phyloP scores from a whole-genome alignment of 2,888 invertebrate species.

The Drosophila peninsularis region DNA sequence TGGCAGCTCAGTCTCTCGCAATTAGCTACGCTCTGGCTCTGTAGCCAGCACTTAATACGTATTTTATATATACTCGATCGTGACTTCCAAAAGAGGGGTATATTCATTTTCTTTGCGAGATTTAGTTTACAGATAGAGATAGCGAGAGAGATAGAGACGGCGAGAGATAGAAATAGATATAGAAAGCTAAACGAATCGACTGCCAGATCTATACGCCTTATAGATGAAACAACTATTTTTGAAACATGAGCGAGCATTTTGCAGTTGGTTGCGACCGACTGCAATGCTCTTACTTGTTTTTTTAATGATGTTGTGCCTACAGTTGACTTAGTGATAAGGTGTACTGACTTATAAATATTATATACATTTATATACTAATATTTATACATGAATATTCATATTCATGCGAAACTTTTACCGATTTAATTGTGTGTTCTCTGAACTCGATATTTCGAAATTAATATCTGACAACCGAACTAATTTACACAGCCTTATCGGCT shows the following conservation, averaged over 20 bases:
- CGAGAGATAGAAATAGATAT: background rate
- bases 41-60: slow-evolving; percentile 6
- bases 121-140: background rate
- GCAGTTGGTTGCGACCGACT: background rate
- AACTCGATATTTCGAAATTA: slow-evolving; percentile 1
- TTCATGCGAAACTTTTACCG: background rate
- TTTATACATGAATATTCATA: slow-evolving; percentile 1
- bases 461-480: background rate
- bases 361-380: background rate
- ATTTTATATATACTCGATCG: background rate
- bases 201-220: no score
- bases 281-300: background rate
- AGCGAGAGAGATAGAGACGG: background rate
- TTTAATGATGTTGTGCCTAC: slow-evolving; percentile 11
- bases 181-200: no score
- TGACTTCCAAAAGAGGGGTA: background rate
- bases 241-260: background rate
- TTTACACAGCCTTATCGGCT: slow-evolving; percentile 21
- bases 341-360: background rate
- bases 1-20: slow-evolving; percentile 4
- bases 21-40: slow-evolving; percentile 20
- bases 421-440: background rate
- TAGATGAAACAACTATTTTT: no score
- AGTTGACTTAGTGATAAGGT: slow-evolving; percentile 37
- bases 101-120: background rate